Conservation (phyloP, 1,140 invertebrate genomes). For the Danaus plexippus region DNA sequence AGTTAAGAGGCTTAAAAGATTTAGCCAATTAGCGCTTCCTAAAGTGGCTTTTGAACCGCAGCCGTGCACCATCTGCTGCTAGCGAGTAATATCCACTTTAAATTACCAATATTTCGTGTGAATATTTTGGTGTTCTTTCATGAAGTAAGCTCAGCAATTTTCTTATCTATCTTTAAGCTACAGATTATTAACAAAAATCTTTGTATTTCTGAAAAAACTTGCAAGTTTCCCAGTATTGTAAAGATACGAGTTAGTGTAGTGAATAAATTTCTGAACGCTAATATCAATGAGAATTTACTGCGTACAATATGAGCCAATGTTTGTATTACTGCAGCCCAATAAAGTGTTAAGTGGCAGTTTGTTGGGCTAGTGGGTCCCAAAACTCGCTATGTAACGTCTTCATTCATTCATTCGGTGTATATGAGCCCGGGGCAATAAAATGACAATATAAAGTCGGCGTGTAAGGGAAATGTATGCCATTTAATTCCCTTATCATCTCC, state of each 20-base stretch:
- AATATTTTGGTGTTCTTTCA: neutral
- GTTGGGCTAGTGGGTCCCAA: slow-evolving; percentile 22
- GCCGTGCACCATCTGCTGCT: too few relatives aligned
- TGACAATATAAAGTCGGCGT: slow-evolving; percentile 25
- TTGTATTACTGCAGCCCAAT: slow-evolving; percentile 32
- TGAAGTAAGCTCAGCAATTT: neutral
- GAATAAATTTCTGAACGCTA: slow-evolving; percentile 1
- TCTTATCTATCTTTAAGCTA: too few relatives aligned
- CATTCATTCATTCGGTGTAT: slow-evolving; percentile 21
- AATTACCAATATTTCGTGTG: too few relatives aligned
- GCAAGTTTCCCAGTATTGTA: too few relatives aligned
- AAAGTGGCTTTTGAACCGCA: too few relatives aligned
- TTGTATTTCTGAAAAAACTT: too few relatives aligned
- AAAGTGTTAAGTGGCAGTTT: slow-evolving; percentile 43
- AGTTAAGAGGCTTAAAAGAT: too few relatives aligned
- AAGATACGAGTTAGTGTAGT: too few relatives aligned
- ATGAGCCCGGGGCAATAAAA: slow-evolving; percentile 25
- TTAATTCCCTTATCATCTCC: slow-evolving; percentile 14
- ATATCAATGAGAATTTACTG: too few relatives aligned
- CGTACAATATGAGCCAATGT: slow-evolving; percentile 15
- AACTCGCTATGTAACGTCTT: slow-evolving; percentile 19
- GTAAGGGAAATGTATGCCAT: slow-evolving; percentile 13
- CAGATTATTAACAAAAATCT: too few relatives aligned
- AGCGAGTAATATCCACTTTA: too few relatives aligned
- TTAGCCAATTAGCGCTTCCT: too few relatives aligned